Conservation (phyloP, 2,797 vertebrate genomes). For the Lophius americanus region DNA sequence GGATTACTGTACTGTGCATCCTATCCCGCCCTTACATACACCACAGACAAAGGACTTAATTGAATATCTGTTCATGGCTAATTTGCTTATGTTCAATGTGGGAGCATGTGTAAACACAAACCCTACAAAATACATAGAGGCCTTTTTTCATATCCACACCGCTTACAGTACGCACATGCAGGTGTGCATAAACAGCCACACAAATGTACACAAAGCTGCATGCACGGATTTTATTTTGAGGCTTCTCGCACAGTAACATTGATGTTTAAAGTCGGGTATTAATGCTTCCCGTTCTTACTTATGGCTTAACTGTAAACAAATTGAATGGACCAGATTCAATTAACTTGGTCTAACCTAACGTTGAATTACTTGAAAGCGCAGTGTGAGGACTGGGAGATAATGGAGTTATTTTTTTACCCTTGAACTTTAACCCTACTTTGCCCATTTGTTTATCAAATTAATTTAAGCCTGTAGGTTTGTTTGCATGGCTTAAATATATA, state of each 20-base stretch:
- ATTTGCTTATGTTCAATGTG: conserved; percentile 74
- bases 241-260: conserved; percentile 51
- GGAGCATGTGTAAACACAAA: conserved; percentile 50
- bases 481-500: conserved; percentile 75
- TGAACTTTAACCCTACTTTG: conserved; percentile 71
- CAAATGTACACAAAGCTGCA: conserved; percentile 13
- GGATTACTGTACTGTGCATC: conserved; percentile 82
- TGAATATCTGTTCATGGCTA: conserved; percentile 80
- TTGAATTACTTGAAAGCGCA: conserved; percentile 73
- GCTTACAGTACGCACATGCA: conserved; percentile 19
- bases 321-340: conserved; percentile 70
- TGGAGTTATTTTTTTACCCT: conserved; percentile 71
- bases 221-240: conserved; percentile 49
- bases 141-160: conserved; percentile 30
- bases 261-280: conserved; percentile 68
- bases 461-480: conserved; percentile 72
- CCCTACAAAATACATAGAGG: conserved; percentile 38
- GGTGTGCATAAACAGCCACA: conserved; percentile 11
- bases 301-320: conserved; percentile 74
- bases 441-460: conserved; percentile 80
- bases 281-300: conserved; percentile 63
- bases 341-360: conserved; percentile 74
- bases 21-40: conserved; percentile 75
- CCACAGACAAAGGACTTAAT: conserved; percentile 81
- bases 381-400: conserved; percentile 67